Conservation (phyloP, 2,113 vertebrate species). For the Clarias gariepinus region DNA sequence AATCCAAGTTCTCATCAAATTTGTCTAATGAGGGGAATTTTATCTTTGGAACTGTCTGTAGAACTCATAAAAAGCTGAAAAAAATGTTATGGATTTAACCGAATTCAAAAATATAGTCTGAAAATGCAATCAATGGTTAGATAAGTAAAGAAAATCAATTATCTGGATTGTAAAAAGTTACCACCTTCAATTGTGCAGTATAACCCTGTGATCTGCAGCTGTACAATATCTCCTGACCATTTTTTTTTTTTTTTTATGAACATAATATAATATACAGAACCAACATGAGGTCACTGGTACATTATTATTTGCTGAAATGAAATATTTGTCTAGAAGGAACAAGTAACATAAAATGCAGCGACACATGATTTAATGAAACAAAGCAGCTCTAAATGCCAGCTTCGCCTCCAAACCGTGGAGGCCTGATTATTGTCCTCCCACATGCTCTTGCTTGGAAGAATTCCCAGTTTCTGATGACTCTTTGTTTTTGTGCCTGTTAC, state of each 20-base stretch:
- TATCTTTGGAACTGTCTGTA: too few relatives aligned
- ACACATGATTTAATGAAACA: constrained; percentile 20
- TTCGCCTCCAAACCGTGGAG: not conserved
- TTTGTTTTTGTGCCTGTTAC: not conserved
- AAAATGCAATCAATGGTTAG: too few relatives aligned
- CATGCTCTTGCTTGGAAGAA: not conserved
- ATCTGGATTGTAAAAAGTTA: too few relatives aligned
- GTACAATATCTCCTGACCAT: not conserved
- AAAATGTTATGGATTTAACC: too few relatives aligned
- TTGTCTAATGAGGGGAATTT: too few relatives aligned
- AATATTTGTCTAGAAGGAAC: not conserved
- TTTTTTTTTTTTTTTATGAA: too few relatives aligned
- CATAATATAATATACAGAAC: too few relatives aligned
- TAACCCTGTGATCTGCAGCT: not conserved
- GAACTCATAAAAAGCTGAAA: too few relatives aligned
- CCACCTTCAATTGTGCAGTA: not conserved
- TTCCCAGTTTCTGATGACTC: constrained; percentile 21
- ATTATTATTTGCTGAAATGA: not conserved
- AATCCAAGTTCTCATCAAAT: too few relatives aligned
- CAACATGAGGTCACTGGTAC: too few relatives aligned
- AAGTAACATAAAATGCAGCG: not conserved
- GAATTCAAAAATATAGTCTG: too few relatives aligned
- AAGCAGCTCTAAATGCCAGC: not conserved
- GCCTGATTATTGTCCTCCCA: constrained; percentile 12
- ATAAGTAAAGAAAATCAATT: not conserved